Evolutionary conservation across 2,113 vertebrate genomes (phyloP), one percentile per base, ranked within the genome.

Genomic region (Elanus axillaris): DNA sequence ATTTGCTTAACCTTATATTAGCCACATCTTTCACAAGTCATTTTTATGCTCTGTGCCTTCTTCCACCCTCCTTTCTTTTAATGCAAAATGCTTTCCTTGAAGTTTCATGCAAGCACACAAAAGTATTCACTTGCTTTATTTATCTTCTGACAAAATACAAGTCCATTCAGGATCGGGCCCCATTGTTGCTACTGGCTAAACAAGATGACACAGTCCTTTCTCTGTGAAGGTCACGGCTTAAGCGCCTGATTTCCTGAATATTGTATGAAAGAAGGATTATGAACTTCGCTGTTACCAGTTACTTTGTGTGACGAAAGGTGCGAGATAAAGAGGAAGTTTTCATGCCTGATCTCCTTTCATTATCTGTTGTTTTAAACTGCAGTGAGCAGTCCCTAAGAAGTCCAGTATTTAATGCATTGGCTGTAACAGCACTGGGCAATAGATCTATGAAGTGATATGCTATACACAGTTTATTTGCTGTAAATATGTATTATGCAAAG

Each of bases 401-500:
- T 55, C 64, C 25, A 72, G 90, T 85, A 71, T 81, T 55, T 87
- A 94, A 84, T 94, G 63, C 36, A 80, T 40, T 89, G 86, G 93
- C 84, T 64, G 5, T 8, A 94, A 83, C 60, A 38, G 74, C 56
- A 38, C 90, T 59, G 82, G 60, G 47, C 69, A 94, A 86, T 26
- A 87, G 69, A 91, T 81, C 76, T 95, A 73, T 67, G 58, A 92
- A 84, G n/a, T 90, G 94, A 96, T 95, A 94, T 4, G 36, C 71
- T 29, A 88, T 18, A 52, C 52, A 48, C 13, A 52, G 38, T 82
- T 81, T 97, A 69, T 90, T 96, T 94, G 85, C 69, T 96, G 79
- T 62, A 97, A 96, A 96, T 89, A 86, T 92, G 40, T 94, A 93
- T 68, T 94, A 93, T 75, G 72, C 42, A 78, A 90, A 89, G 67